These are phyloP conservation scores for Strigamia crassipes DNA, from an alignment of 2,888 invertebrate species.

Conservation along the genomic window DNA sequence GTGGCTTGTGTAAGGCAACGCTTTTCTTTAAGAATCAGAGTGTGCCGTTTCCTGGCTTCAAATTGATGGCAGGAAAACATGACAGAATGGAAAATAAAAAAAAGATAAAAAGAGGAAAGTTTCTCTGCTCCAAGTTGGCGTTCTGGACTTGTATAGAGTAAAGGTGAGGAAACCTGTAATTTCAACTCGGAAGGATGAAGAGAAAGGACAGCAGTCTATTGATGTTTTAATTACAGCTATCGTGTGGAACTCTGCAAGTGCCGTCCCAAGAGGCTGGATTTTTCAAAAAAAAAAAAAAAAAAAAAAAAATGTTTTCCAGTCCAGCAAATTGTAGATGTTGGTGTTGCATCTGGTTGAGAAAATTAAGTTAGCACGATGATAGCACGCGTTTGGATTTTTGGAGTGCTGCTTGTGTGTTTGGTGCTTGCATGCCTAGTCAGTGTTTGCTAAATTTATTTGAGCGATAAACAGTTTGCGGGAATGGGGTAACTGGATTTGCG, in stretches of 20 bases:
- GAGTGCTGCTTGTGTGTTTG: conserved; percentile 10
- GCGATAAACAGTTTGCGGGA: conserved; percentile 37
- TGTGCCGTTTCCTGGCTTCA: conserved; percentile 23
- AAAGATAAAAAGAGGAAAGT: background rate
- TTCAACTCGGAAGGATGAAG: background rate
- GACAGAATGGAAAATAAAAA: background rate
- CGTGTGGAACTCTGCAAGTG: background rate
- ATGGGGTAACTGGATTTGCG: conserved; percentile 17
- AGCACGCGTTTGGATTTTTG: conserved; percentile 22
- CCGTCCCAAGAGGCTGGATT: background rate
- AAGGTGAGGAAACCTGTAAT: conserved; percentile 37
- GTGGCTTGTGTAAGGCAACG: background rate
- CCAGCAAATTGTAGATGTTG: conserved; percentile 7
- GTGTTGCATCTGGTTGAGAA: conserved; percentile 11
- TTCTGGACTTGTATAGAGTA: background rate
- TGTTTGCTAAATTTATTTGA: conserved; percentile 31
- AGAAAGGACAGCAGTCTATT: background rate
- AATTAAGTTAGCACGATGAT: conserved; percentile 27
- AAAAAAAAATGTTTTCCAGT: background rate
- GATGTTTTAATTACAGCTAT: conserved; percentile 16
- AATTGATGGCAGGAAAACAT: conserved; percentile 34
- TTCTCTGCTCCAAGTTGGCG: background rate
- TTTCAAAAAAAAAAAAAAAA: background rate
- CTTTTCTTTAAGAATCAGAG: background rate
- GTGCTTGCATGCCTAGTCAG: conserved; percentile 6